phyloP scores from a whole-genome alignment of 2,797 vertebrate species.

The Peromyscus nudipes region DNA sequence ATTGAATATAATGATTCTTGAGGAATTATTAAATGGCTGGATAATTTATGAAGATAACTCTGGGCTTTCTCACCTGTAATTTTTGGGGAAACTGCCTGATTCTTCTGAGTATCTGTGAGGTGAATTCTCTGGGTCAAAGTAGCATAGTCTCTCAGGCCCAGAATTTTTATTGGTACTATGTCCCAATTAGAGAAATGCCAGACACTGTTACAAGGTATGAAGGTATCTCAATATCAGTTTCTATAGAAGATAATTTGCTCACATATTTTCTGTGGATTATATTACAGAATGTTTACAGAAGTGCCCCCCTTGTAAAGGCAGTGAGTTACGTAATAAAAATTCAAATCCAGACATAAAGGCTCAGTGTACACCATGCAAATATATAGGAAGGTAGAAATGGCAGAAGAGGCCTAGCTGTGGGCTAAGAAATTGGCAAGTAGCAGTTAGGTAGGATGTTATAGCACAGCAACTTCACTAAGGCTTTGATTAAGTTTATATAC shows the following conservation, averaged over 20 bases:
- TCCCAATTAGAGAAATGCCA: not conserved
- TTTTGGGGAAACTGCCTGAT: not conserved
- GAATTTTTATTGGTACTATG: not conserved
- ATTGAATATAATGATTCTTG: not conserved
- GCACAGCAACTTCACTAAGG: not conserved
- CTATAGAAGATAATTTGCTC: not conserved
- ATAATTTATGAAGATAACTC: not conserved
- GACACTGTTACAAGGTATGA: not conserved
- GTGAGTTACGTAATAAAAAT: not conserved
- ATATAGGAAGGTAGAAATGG: not conserved
- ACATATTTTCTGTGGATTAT: not conserved
- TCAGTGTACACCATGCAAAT: not conserved
- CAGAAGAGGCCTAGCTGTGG: not conserved
- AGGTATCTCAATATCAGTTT: not conserved
- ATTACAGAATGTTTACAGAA: not conserved
- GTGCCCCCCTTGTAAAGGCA: not conserved
- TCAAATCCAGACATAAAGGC: not conserved
- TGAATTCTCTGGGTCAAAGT: not conserved
- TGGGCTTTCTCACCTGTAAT: not conserved
- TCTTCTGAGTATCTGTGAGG: not conserved
- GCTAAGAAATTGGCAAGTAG: not conserved
- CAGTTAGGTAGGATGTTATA: not conserved
- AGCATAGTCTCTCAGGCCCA: constrained; percentile 1
- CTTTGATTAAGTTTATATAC: not conserved
- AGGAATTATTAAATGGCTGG: not conserved